Conservation (phyloP, 2,888 invertebrate genomes). For the Stenodema calcarata region DNA sequence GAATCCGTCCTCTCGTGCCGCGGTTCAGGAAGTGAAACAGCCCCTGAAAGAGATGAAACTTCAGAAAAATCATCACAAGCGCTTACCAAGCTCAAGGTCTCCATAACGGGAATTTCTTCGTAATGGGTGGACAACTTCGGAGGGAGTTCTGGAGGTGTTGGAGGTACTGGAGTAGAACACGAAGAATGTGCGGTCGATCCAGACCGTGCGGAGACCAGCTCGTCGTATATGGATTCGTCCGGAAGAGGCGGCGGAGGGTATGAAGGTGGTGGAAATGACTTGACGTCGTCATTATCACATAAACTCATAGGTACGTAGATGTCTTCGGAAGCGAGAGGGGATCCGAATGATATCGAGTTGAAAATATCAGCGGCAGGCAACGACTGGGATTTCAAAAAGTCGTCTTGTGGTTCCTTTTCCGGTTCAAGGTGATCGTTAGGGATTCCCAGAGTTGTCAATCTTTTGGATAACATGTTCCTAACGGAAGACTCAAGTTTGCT, state of each 20-base stretch:
- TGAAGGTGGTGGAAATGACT: slow-evolving; percentile 65
- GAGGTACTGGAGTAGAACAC: neutral
- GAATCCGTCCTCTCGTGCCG: slow-evolving; percentile 21
- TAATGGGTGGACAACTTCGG: slow-evolving; percentile 52
- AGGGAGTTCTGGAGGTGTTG: slow-evolving; percentile 44
- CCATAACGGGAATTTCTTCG: slow-evolving; percentile 56
- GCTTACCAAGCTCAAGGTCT: slow-evolving; percentile 38
- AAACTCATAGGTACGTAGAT: slow-evolving; percentile 54
- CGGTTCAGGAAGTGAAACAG: neutral
- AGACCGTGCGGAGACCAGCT: slow-evolving; percentile 60
- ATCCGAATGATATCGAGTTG: slow-evolving; percentile 71
- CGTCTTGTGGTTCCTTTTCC: slow-evolving; percentile 59
- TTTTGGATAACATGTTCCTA: slow-evolving; percentile 60
- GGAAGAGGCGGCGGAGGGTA: slow-evolving; percentile 69
- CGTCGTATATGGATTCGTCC: slow-evolving; percentile 67
- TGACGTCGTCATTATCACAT: slow-evolving; percentile 60
- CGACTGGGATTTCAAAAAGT: slow-evolving; percentile 65
- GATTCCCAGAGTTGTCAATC: slow-evolving; percentile 58
- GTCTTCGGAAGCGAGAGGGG: slow-evolving; percentile 65
- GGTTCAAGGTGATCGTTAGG: slow-evolving; percentile 41
- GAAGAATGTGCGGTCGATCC: slow-evolving; percentile 48
- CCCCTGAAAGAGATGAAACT: slow-evolving; percentile 5
- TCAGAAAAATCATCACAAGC: slow-evolving; percentile 1
- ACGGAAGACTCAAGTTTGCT: slow-evolving; percentile 63
- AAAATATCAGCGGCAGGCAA: slow-evolving; percentile 69